Conservation (phyloP, 2,797 vertebrate species). For the Halcyon smyrnensis region DNA sequence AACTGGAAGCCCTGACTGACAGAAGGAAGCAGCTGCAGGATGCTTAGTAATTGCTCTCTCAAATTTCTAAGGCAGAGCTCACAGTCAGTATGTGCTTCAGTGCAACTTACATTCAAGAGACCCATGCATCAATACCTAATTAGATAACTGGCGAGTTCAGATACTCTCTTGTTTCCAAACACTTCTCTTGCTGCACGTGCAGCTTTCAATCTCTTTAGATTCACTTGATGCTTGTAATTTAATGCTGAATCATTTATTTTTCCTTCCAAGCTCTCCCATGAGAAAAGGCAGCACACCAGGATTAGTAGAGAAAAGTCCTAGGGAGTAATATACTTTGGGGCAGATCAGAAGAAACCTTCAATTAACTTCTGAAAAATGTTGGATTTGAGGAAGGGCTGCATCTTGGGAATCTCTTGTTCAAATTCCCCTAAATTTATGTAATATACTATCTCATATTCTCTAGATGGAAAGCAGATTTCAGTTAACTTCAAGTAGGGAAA, state of each 20-base stretch:
- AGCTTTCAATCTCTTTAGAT: not conserved
- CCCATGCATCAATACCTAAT: not conserved
- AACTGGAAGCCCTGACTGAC: not conserved
- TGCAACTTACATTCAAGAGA: not conserved
- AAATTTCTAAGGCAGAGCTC: not conserved
- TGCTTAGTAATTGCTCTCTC: not conserved
- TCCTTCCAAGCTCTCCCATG: not conserved
- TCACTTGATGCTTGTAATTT: not conserved
- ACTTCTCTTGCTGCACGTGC: not conserved
- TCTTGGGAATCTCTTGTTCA: not conserved
- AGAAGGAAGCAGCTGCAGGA: conserved; percentile 8
- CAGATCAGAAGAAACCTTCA: not conserved
- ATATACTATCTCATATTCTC: not conserved
- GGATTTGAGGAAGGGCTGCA: not conserved
- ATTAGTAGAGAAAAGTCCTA: not conserved
- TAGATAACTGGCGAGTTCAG: not conserved
- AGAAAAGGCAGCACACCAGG: not conserved
- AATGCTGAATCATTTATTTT: not conserved
- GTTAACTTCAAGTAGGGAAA: not conserved
- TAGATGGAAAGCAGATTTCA: not conserved
- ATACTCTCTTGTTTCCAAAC: not conserved
- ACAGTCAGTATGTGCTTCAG: not conserved
- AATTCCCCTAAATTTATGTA: not conserved
- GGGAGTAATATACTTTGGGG: not conserved
- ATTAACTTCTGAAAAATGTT: not conserved